Percentiles rank a stretch among this genome's conserved stretches.
Conservation (phyloP, 2,113 vertebrate genomes). For the Ammospiza caudacuta region DNA sequence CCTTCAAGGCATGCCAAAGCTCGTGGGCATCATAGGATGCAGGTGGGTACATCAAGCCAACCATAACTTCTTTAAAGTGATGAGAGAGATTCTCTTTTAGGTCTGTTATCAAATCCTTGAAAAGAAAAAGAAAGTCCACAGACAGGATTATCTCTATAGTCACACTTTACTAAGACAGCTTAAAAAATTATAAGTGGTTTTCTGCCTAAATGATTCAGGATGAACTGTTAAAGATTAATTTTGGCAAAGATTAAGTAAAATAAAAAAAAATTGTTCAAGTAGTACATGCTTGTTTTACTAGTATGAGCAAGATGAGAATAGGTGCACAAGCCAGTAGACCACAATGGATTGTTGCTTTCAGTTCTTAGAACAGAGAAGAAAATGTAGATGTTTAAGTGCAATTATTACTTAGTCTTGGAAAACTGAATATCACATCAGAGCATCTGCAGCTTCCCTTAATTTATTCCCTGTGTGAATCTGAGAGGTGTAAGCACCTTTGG, state of each 20-base stretch:
- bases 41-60: constrained; percentile 79
- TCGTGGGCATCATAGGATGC: constrained; percentile 78
- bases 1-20: constrained; percentile 84
- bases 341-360: neutral
- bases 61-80: constrained; percentile 83
- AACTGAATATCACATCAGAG: neutral
- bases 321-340: neutral
- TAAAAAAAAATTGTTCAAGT: neutral
- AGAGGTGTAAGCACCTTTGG: neutral
- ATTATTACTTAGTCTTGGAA: neutral
- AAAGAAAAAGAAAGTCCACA: neutral
- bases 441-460: neutral
- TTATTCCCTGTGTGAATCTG: accelerated
- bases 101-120: constrained; percentile 72
- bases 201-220: neutral
- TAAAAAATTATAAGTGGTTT: neutral
- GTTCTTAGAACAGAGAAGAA: neutral
- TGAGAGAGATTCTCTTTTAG: constrained; percentile 79
- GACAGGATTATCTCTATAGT: neutral
- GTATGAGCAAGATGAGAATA: neutral
- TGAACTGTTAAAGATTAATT: neutral
- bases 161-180: neutral
- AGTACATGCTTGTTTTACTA: neutral
- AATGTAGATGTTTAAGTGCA: neutral
- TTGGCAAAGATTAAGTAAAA: neutral